A percentile compares a stretch with the other conserved stretches of the same genome.
Evolutionary conservation across 2,797 vertebrate species (phyloP).

Genomic region (Neosilurus mollespiculum): DNA sequence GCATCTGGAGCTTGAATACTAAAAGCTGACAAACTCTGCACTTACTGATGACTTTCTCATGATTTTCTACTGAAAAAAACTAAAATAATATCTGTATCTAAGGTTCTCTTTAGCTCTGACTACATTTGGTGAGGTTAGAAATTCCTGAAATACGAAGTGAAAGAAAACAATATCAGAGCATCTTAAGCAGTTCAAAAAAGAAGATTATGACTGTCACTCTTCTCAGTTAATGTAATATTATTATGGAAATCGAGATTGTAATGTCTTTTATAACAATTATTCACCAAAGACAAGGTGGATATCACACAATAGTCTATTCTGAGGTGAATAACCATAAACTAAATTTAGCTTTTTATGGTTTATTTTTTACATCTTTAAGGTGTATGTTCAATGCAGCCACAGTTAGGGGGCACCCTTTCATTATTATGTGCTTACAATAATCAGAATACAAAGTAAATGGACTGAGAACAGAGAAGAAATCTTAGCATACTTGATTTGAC

Average conservation of each 20-base stretch:
- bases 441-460: neutral
- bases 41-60: too few relatives aligned
- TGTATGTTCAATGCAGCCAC: neutral
- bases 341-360: too few relatives aligned
- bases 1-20: too few relatives aligned
- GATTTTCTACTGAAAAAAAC: too few relatives aligned
- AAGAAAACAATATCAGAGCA: neutral
- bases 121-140: neutral
- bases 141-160: neutral
- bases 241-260: neutral
- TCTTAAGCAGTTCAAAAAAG: neutral
- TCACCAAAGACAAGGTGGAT: neutral
- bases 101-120: neutral
- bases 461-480: too few relatives aligned
- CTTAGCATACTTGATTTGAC: too few relatives aligned
- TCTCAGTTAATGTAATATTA: neutral
- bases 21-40: too few relatives aligned
- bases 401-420: neutral
- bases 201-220: neutral
- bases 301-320: neutral
- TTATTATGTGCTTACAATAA: neutral
- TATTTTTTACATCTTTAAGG: too few relatives aligned
- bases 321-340: too few relatives aligned
- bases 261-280: neutral
- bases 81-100: too few relatives aligned